Conservation (phyloP, 2,888 invertebrate genomes). For the Masnerella sp. region DNA sequence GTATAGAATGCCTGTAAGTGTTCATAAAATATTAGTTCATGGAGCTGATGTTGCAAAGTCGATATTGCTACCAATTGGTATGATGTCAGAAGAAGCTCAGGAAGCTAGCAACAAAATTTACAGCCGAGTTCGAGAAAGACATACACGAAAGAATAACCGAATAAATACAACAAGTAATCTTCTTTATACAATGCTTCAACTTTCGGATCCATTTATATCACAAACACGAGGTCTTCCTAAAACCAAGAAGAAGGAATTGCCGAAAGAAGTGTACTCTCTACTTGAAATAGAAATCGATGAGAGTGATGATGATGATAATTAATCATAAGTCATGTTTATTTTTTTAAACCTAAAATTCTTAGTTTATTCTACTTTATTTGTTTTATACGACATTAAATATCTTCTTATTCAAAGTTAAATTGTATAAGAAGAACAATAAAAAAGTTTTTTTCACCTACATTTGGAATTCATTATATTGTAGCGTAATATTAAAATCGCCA, state of each 20-base stretch:
- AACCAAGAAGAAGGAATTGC: conserved; percentile 3
- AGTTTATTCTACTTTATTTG: no score
- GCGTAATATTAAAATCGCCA: no score
- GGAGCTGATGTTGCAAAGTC: conserved; percentile 58
- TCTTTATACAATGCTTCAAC: not conserved
- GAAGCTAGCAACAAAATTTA: conserved; percentile 63
- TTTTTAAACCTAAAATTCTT: no score
- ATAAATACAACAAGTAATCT: not conserved
- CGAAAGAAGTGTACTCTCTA: not conserved
- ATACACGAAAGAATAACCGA: conserved; percentile 8
- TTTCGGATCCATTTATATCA: not conserved
- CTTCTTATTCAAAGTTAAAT: no score
- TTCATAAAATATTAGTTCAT: conserved; percentile 64
- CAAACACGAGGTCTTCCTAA: not conserved
- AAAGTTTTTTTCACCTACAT: no score
- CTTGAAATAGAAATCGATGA: no score
- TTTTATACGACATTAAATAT: no score
- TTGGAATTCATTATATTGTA: no score
- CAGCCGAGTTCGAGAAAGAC: conserved; percentile 3
- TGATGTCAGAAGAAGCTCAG: conserved; percentile 67
- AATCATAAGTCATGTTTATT: no score
- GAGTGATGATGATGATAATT: no score
- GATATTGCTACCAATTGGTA: conserved; percentile 63
- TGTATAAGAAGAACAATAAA: no score
- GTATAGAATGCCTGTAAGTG: conserved; percentile 66